These are phyloP conservation scores for Hucho hucho DNA, from an alignment of 2,113 vertebrate genomes.

Conservation along the genomic window DNA sequence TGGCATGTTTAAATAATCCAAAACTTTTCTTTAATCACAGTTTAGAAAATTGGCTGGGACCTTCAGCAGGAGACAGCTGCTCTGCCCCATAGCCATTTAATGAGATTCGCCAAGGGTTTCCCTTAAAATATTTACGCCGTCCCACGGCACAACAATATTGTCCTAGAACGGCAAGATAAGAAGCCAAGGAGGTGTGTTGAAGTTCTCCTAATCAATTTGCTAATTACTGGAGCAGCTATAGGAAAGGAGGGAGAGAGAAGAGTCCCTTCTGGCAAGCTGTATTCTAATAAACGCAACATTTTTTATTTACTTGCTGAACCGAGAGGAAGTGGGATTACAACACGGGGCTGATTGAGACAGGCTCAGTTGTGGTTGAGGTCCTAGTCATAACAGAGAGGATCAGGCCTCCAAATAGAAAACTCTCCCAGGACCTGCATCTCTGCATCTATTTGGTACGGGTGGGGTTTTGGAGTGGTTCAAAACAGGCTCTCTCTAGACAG, in stretches of 20 bases:
- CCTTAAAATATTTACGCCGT: conserved; percentile 80
- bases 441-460: conserved; percentile 60
- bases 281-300: conserved; percentile 78
- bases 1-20: conserved; percentile 77
- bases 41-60: conserved; percentile 79
- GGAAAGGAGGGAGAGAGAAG: conserved; percentile 59
- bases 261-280: conserved; percentile 75
- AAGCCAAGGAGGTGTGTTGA: conserved; percentile 75
- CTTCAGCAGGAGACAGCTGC: conserved; percentile 72
- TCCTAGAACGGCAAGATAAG: conserved; percentile 75
- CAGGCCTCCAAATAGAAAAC: conserved; percentile 66
- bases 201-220: conserved; percentile 81
- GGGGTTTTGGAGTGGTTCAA: conserved; percentile 34
- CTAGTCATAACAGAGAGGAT: conserved; percentile 55
- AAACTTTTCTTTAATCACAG: conserved; percentile 84
- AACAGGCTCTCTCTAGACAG: background rate
- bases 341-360: conserved; percentile 64
- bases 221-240: conserved; percentile 77
- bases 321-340: conserved; percentile 73
- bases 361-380: conserved; percentile 58
- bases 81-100: conserved; percentile 74
- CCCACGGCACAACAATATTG: conserved; percentile 74
- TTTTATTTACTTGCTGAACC: conserved; percentile 73
- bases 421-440: conserved; percentile 64
- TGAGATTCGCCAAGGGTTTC: conserved; percentile 73